Conservation (phyloP, 2,888 invertebrate genomes). For the Pandemis heparana region DNA sequence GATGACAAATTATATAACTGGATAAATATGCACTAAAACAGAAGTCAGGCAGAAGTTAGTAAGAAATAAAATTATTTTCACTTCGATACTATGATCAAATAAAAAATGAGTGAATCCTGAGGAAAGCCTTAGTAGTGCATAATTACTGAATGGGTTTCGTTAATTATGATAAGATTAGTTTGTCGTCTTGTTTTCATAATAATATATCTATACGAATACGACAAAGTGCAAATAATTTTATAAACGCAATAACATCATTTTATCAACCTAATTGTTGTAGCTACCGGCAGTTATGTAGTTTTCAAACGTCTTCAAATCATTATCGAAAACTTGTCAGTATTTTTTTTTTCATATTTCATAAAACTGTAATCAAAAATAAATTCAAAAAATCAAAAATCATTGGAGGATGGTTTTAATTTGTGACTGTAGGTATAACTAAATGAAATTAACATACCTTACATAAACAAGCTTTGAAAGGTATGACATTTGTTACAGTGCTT, state of each 20-base stretch:
- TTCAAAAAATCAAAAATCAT: background rate
- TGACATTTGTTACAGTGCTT: constrained; percentile 29
- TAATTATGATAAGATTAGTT: constrained; percentile 2
- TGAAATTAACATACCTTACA: background rate
- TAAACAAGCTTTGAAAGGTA: constrained; percentile 13
- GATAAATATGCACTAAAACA: no score
- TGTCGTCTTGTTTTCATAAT: background rate
- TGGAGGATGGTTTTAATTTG: background rate
- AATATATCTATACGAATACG: background rate
- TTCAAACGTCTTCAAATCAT: no score
- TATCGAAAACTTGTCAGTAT: no score
- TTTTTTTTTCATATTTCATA: no score
- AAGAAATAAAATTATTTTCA: background rate
- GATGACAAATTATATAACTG: no score
- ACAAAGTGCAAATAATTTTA: background rate
- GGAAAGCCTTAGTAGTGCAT: background rate
- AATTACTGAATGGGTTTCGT: background rate
- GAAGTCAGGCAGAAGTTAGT: no score
- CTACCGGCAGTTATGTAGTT: no score
- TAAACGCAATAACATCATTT: background rate
- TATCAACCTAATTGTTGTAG: background rate
- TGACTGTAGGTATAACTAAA: background rate
- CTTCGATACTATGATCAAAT: background rate
- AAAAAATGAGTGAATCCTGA: background rate
- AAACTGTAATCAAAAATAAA: no score